These are phyloP conservation scores for Marcusenius ussheri DNA, from an alignment of 2,113 vertebrate species.

Conservation along the genomic window DNA sequence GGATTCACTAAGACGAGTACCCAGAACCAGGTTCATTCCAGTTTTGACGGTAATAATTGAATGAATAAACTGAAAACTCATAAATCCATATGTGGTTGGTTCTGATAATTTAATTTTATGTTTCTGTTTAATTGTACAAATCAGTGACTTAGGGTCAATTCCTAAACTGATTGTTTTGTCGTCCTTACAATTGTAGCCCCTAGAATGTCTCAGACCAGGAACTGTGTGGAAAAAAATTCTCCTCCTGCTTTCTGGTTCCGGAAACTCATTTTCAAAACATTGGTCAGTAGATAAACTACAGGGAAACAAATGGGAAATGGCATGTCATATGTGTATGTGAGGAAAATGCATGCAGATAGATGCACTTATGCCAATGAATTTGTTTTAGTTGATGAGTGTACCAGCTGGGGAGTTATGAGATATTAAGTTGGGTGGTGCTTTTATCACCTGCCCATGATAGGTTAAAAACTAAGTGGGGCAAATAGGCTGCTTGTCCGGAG, in stretches of 20 bases:
- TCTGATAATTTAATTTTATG: slow-evolving; percentile 27
- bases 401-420: neutral
- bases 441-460: neutral
- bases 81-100: neutral
- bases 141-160: neutral
- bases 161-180: neutral
- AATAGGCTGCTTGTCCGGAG: neutral
- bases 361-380: neutral
- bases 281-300: neutral
- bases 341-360: neutral
- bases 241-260: neutral
- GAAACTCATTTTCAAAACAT: neutral
- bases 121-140: slow-evolving; percentile 1
- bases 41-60: slow-evolving; percentile 49
- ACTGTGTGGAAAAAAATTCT: neutral
- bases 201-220: neutral
- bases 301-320: neutral
- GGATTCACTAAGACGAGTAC: slow-evolving; percentile 42
- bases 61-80: slow-evolving; percentile 31
- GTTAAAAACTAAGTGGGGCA: neutral
- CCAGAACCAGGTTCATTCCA: slow-evolving; percentile 28
- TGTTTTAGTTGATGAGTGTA: neutral
- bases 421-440: neutral
- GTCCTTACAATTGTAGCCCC: neutral
- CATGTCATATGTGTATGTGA: neutral